These are phyloP conservation scores for Ramphastos sulfuratus DNA, from an alignment of 2,113 vertebrate genomes.

Conservation along the genomic window DNA sequence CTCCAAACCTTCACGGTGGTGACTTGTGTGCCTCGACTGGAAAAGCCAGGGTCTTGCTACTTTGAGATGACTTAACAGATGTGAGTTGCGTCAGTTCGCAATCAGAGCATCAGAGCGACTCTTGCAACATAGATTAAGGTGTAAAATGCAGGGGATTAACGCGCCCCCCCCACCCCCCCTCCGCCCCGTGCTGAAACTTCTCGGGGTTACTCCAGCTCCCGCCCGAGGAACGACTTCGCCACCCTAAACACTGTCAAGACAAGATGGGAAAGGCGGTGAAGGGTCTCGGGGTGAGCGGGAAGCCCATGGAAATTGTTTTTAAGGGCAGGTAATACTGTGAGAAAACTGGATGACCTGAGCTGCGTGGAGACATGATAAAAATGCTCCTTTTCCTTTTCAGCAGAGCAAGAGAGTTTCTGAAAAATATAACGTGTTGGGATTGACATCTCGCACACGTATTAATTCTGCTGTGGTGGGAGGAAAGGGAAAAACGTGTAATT, in stretches of 20 bases:
- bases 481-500: slow-evolving; percentile 40
- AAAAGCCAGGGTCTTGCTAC: not conserved
- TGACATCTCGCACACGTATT: slow-evolving; percentile 23
- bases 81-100: slow-evolving; percentile 2
- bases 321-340: slow-evolving; percentile 51
- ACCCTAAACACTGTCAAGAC: not conserved
- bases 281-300: not conserved
- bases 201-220: not conserved
- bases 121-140: slow-evolving; percentile 29
- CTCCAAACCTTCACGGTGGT: slow-evolving; percentile 31
- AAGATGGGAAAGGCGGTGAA: not conserved
- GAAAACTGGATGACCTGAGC: slow-evolving; percentile 53
- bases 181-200: not conserved
- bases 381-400: not conserved
- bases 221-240: not conserved
- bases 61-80: slow-evolving; percentile 14
- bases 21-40: slow-evolving; percentile 27
- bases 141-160: slow-evolving; percentile 10
- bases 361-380: slow-evolving; percentile 29
- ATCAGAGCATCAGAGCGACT: not conserved
- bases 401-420: not conserved
- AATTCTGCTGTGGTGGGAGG: slow-evolving; percentile 30
- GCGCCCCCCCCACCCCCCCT: not conserved
- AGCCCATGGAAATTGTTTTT: slow-evolving; percentile 26
- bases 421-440: slow-evolving; percentile 44